Evolutionary conservation across 2,888 invertebrate species (phyloP).

Genomic region (Hydraecia micacea): DNA sequence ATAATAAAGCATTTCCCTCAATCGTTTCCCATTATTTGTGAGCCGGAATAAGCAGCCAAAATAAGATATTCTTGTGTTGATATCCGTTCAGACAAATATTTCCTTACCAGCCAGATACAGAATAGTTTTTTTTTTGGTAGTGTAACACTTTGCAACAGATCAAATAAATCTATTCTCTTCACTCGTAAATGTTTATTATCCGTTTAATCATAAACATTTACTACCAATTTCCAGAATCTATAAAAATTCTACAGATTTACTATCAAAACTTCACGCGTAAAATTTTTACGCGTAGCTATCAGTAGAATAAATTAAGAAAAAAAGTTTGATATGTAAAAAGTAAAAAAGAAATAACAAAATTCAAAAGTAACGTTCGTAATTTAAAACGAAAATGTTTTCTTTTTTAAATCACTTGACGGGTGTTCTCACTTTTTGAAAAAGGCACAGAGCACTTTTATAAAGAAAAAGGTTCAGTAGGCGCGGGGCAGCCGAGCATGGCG

Average conservation of each 20-base stretch:
- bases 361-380: conserved; percentile 9
- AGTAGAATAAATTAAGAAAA: conserved; percentile 50
- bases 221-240: conserved; percentile 51
- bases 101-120: not conserved
- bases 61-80: conserved; percentile 32
- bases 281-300: conserved; percentile 43
- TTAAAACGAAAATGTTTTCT: conserved; percentile 24
- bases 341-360: not conserved
- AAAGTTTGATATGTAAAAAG: conserved; percentile 26
- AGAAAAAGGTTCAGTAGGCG: conserved; percentile 28
- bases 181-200: conserved; percentile 55
- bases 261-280: conserved; percentile 57
- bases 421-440: conserved; percentile 36
- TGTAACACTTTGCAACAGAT: conserved; percentile 34
- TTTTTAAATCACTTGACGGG: conserved; percentile 39
- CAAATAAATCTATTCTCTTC: conserved; percentile 41
- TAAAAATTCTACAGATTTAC: conserved; percentile 53
- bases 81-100: conserved; percentile 27
- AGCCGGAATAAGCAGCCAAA: conserved; percentile 27
- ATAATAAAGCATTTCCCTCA: conserved; percentile 53
- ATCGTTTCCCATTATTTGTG: conserved; percentile 42
- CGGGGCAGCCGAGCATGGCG: conserved; percentile 42
- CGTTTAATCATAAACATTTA: conserved; percentile 61
- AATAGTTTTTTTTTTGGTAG: not conserved
- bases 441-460: too few species aligned